Evolutionary conservation across 2,888 invertebrate genomes (phyloP).

Genomic region (Lomographa bimaculata): DNA sequence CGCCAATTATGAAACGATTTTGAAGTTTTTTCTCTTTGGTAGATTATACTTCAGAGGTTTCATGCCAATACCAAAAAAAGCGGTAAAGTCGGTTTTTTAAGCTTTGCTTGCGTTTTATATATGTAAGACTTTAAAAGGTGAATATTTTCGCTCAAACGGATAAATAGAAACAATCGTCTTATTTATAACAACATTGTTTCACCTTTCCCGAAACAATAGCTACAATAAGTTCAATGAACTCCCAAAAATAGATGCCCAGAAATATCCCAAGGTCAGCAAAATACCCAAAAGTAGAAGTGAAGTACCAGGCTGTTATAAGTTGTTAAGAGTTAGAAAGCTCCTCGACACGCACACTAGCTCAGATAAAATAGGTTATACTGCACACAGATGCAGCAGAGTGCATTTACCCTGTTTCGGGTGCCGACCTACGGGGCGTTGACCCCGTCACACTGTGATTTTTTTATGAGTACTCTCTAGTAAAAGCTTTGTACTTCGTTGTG

Average conservation of each 20-base stretch:
- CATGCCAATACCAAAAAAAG: too few relatives aligned
- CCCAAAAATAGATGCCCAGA: constrained; percentile 16
- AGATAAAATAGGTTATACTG: constrained; percentile 20
- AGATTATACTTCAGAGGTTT: too few relatives aligned
- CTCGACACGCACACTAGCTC: constrained; percentile 38
- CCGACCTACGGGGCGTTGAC: constrained; percentile 49
- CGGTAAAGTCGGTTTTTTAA: too few relatives aligned
- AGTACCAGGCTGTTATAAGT: constrained; percentile 35
- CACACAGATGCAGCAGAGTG: constrained; percentile 52
- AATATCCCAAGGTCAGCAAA: constrained; percentile 30
- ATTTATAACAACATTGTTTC: too few relatives aligned
- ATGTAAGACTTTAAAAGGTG: too few relatives aligned
- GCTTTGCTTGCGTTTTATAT: too few relatives aligned
- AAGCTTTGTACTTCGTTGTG: constrained; percentile 34
- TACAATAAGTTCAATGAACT: constrained; percentile 7
- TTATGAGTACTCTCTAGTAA: constrained; percentile 48
- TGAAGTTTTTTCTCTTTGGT: too few relatives aligned
- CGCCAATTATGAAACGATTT: too few relatives aligned
- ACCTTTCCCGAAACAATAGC: too few relatives aligned
- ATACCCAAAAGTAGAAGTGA: constrained; percentile 30
- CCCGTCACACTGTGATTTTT: constrained; percentile 61
- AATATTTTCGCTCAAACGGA: too few relatives aligned
- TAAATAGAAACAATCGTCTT: too few relatives aligned
- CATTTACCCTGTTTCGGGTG: constrained; percentile 65
- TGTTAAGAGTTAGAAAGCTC: constrained; percentile 36